Conservation (phyloP, 2,797 vertebrate species). For the Rhynchotus rufescens region DNA sequence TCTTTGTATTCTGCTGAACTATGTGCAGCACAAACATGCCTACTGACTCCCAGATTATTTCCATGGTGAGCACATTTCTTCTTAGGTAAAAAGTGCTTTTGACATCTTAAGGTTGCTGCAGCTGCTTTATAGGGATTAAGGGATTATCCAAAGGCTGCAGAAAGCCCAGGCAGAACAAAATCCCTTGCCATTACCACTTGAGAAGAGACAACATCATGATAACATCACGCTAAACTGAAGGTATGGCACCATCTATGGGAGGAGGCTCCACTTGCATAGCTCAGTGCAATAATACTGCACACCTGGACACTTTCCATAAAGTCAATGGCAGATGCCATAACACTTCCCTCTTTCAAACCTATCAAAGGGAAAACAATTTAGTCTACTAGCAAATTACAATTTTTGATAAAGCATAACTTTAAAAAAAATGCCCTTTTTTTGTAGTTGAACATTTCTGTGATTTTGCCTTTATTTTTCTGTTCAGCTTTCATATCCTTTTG, state of each 20-base stretch:
- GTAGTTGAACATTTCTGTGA: background rate
- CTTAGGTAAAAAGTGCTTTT: background rate
- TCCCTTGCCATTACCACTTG: background rate
- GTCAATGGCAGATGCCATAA: background rate
- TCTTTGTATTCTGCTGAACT: conserved; percentile 22
- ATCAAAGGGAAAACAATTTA: background rate
- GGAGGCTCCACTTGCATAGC: background rate
- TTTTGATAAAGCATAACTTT: background rate
- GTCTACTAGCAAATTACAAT: background rate
- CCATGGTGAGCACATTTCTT: conserved; percentile 21
- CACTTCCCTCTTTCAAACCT: background rate
- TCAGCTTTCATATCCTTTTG: background rate
- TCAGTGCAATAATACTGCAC: accelerated
- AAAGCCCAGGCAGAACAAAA: background rate
- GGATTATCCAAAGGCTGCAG: background rate
- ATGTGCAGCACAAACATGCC: conserved; percentile 13
- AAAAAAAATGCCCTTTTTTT: background rate
- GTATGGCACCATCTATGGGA: background rate
- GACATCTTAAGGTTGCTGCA: background rate
- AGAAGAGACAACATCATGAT: background rate
- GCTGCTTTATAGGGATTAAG: background rate
- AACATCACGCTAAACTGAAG: background rate
- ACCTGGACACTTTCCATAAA: background rate
- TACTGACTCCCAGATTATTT: conserved; percentile 22
- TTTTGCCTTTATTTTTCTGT: background rate